Evolutionary conservation across 2,797 vertebrate genomes (phyloP).

Genomic region (Choloepus didactylus): DNA sequence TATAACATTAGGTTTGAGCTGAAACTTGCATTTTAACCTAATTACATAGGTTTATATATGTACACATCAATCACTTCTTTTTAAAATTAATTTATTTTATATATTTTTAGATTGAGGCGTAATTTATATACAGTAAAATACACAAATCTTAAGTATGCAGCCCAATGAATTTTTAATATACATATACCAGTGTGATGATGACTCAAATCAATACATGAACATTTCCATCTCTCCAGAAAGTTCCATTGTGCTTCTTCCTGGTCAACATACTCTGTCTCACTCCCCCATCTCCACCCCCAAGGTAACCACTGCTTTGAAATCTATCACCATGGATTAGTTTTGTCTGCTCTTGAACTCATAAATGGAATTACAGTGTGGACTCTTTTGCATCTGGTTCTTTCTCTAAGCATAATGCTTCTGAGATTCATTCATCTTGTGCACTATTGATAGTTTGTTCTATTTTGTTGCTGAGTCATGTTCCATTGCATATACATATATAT

Average conservation of each 20-base stretch:
- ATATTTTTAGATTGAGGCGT: constrained; percentile 50
- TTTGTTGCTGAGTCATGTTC: constrained; percentile 11
- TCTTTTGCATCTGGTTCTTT: background rate
- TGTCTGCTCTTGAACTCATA: background rate
- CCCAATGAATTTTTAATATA: constrained; percentile 64
- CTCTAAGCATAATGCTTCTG: background rate
- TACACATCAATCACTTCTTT: constrained; percentile 50
- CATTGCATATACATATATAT: background rate
- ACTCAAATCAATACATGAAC: background rate
- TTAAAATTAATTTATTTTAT: constrained; percentile 62
- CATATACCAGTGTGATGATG: background rate
- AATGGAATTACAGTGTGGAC: background rate
- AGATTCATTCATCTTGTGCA: background rate
- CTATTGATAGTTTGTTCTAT: background rate
- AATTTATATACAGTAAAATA: constrained; percentile 37
- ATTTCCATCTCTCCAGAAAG: constrained; percentile 9
- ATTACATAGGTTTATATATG: constrained; percentile 49
- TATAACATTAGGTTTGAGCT: background rate
- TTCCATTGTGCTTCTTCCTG: background rate
- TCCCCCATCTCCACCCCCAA: background rate
- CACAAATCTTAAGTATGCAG: constrained; percentile 51
- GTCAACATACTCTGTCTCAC: background rate
- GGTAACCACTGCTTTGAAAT: background rate
- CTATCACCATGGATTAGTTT: background rate
- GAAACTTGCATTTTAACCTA: background rate